Evolutionary conservation across 2,888 invertebrate species (phyloP), one percentile per base, ranked within the genome.

Genomic region (Vanessa cardui): DNA sequence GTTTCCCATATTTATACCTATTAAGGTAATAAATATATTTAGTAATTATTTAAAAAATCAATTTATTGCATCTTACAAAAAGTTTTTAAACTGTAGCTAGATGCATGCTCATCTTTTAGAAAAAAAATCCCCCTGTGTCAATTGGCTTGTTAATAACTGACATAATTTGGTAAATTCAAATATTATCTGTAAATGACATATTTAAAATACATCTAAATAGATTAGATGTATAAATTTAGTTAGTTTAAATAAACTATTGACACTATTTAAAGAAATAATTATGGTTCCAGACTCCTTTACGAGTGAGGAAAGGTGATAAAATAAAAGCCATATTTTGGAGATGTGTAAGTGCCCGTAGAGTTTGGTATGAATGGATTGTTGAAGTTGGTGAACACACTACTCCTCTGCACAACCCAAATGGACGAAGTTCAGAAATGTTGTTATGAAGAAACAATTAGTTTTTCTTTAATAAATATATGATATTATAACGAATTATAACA

Each of bases 1-100:
- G 99, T 99, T 99, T 86, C 99, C 99, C 7, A 97, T 99, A 73
- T 97, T 97, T 78, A 98, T 99, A 83, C 99, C 99, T 9, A 94
- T 98, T 58, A 94, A 94, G 89, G 97, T 97, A 90, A 88, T 87
- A 12, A 39, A 39, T 39, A 9, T 39, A 2, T 39, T 12, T 39
- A 9, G 9, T 39, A 1, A 9, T 12, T 9, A 9, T 39, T 2
- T 39, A 39, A 39, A 1, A 39, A 39, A 2, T 3, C 26, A 26
- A 26, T 26, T 26, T 26, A 26, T 26, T 26, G 26, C 26, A 26
- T 26, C 26, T 26, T 5, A 8, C 9, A n/a, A 47, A 47, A 21
- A 52, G 12, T 16, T 9, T 26, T 26, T 26, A 26, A 26, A 26
- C 3, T 26, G 3, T 5, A 26, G 3, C 26, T 26, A 5, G 1